A percentile compares a stretch with the other conserved stretches of the same genome.
Evolutionary conservation across 2,797 vertebrate species (phyloP).

Genomic region (Alectoris magna): DNA sequence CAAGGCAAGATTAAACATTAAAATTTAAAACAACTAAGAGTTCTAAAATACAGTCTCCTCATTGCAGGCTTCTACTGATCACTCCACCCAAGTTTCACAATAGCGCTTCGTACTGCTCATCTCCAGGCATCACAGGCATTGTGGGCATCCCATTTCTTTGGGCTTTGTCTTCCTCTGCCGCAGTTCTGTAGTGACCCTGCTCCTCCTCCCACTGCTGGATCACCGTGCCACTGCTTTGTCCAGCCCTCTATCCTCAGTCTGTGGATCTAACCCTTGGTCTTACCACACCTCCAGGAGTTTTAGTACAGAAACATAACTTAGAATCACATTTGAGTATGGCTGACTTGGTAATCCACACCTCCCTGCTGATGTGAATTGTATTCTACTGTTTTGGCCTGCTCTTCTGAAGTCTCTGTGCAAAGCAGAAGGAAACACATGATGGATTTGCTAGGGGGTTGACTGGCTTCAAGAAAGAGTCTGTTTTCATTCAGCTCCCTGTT

Average conservation of each 20-base stretch:
- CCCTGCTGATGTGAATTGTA: background rate
- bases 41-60: background rate
- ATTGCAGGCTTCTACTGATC: background rate
- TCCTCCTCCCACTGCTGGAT: background rate
- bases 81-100: background rate
- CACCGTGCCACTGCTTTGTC: background rate
- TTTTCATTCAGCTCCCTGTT: constrained; percentile 7
- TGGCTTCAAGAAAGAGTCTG: background rate
- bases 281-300: background rate
- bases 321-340: background rate
- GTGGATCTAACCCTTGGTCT: background rate
- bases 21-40: background rate
- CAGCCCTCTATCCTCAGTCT: background rate
- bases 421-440: background rate
- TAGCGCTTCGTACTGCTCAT: background rate
- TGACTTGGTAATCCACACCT: background rate
- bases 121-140: background rate
- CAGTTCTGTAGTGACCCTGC: background rate
- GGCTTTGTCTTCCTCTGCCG: background rate
- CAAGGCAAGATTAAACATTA: background rate
- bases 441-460: background rate
- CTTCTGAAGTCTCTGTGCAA: background rate
- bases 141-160: background rate
- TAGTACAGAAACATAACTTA: background rate
- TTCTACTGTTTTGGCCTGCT: background rate